Percentiles rank a stretch among this genome's conserved stretches.
Evolutionary conservation across 2,888 invertebrate genomes (phyloP).

Genomic region (Eudemis profundana): DNA sequence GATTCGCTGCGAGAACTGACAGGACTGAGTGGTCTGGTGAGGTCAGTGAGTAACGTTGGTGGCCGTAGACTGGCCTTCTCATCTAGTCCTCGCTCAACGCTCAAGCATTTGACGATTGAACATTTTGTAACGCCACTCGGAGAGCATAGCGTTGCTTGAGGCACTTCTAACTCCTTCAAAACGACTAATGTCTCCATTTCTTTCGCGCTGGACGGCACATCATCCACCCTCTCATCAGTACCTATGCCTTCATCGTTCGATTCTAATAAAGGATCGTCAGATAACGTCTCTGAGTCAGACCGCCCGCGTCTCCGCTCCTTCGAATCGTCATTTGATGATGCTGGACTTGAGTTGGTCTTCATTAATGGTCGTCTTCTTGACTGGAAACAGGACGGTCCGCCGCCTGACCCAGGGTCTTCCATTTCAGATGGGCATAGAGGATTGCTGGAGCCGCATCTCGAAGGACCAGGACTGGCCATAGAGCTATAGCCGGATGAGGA

Average conservation of each 20-base stretch:
- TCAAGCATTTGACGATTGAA: conserved; percentile 84
- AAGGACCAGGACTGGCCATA: conserved; percentile 93
- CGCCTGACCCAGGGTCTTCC: conserved; percentile 89
- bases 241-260: conserved; percentile 92
- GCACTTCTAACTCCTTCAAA: conserved; percentile 79
- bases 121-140: conserved; percentile 81
- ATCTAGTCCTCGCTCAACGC: conserved; percentile 83
- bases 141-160: conserved; percentile 73
- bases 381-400: conserved; percentile 81
- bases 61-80: conserved; percentile 75
- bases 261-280: conserved; percentile 89
- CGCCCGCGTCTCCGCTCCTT: conserved; percentile 85
- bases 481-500: conserved; percentile 94
- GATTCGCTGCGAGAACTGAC: conserved; percentile 92
- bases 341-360: conserved; percentile 85
- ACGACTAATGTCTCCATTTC: conserved; percentile 81
- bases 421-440: conserved; percentile 91
- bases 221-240: conserved; percentile 90
- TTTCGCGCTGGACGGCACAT: conserved; percentile 89
- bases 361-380: conserved; percentile 86
- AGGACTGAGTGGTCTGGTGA: conserved; percentile 87
- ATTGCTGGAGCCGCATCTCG: conserved; percentile 92
- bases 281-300: conserved; percentile 90
- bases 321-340: conserved; percentile 74
- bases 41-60: conserved; percentile 84